phyloP scores from a whole-genome alignment of 2,797 vertebrate species.

The Linurgus olivaceus region DNA sequence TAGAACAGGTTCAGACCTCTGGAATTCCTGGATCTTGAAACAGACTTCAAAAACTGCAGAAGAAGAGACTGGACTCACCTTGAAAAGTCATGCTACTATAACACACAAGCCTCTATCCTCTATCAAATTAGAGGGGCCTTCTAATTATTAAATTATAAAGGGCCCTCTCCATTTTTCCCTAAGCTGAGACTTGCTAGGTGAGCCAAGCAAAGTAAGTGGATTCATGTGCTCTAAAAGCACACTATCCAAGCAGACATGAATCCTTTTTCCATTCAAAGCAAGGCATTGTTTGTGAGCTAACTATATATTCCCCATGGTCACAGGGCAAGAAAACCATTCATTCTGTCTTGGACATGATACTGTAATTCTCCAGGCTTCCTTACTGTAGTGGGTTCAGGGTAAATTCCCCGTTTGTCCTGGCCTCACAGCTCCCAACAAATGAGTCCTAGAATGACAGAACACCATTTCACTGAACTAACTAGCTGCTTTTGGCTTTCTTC shows the following conservation, averaged over 20 bases:
- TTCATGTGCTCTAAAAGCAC: neutral
- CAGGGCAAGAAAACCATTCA: neutral
- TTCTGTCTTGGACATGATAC: neutral
- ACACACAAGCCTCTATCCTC: neutral
- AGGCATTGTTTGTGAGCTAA: neutral
- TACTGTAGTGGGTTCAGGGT: neutral
- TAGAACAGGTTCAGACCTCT: neutral
- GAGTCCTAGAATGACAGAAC: slow-evolving; percentile 23
- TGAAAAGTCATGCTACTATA: neutral
- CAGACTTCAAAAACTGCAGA: neutral
- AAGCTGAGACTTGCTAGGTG: neutral
- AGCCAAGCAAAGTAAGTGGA: neutral
- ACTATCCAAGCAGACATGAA: neutral
- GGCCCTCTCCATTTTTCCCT: neutral
- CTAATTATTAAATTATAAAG: neutral
- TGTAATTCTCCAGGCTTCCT: neutral
- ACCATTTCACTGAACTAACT: slow-evolving; percentile 31
- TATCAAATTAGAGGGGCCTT: neutral
- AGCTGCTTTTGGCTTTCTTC: slow-evolving; percentile 42
- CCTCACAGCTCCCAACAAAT: neutral
- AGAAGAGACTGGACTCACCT: neutral
- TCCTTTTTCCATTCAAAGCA: neutral
- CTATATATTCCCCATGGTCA: neutral
- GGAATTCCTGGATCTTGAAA: neutral
- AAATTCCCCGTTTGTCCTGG: neutral